phyloP scores from a whole-genome alignment of 2,888 invertebrate species.

The Brachycybe producta region DNA sequence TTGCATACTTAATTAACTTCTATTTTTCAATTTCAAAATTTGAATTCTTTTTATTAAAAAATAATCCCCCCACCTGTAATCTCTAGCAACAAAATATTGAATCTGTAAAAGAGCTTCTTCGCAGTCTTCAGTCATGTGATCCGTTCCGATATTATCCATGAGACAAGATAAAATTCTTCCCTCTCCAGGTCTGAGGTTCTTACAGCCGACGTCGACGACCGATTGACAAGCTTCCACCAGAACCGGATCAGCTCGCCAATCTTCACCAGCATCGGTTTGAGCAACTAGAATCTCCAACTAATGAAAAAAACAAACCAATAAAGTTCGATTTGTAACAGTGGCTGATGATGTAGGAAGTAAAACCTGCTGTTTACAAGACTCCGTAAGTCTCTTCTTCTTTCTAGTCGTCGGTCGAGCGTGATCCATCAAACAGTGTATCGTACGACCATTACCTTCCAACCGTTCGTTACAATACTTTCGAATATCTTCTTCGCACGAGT shows the following conservation, averaged over 20 bases:
- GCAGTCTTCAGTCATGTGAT: constrained; percentile 74
- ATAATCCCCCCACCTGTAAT: too few species aligned
- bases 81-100: constrained; percentile 91
- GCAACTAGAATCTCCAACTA: constrained; percentile 66
- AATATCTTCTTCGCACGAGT: constrained; percentile 75
- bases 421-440: constrained; percentile 91
- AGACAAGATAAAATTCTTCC: constrained; percentile 72
- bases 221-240: constrained; percentile 71
- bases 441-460: constrained; percentile 55
- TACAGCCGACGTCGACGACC: constrained; percentile 66
- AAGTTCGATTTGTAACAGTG: neutral
- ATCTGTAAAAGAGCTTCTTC: constrained; percentile 85
- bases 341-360: constrained; percentile 26
- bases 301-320: constrained; percentile 22
- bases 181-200: constrained; percentile 40
- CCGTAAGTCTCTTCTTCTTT: constrained; percentile 50
- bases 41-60: too few species aligned
- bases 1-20: too few species aligned
- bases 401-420: constrained; percentile 46
- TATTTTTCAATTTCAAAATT: too few species aligned
- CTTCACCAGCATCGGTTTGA: constrained; percentile 83
- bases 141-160: constrained; percentile 77
- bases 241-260: constrained; percentile 89
- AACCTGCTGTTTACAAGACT: constrained; percentile 59
- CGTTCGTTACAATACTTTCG: constrained; percentile 55